Conservation (phyloP, 2,113 vertebrate genomes). For the Forbesichthys agassizii region DNA sequence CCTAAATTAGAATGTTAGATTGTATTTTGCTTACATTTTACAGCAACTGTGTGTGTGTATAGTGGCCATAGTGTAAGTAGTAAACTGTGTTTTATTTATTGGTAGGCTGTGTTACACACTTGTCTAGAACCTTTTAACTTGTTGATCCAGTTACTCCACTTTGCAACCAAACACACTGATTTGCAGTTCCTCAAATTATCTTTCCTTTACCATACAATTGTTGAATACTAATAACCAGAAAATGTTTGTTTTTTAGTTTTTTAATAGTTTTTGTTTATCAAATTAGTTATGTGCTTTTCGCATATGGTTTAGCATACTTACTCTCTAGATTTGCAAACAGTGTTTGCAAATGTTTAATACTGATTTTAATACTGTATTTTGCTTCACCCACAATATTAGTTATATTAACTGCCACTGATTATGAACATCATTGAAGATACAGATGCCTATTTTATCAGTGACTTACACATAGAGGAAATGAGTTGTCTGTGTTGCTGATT, state of each 20-base stretch:
- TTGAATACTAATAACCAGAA: too few species aligned
- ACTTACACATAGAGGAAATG: conserved; percentile 55
- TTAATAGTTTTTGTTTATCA: neutral
- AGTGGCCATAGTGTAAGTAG: neutral
- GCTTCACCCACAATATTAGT: neutral
- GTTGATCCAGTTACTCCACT: conserved; percentile 29
- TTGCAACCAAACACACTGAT: neutral
- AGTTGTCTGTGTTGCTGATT: conserved; percentile 52
- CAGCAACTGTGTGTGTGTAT: neutral
- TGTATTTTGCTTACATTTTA: neutral
- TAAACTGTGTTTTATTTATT: neutral
- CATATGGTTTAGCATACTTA: too few species aligned
- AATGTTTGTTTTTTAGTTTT: neutral
- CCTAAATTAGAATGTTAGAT: neutral
- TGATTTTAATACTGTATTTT: neutral
- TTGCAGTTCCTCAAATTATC: neutral
- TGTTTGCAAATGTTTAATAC: too few species aligned
- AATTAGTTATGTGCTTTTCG: neutral
- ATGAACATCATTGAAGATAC: neutral
- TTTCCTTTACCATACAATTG: neutral
- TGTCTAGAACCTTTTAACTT: conserved; percentile 9
- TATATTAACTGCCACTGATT: neutral
- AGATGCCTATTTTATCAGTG: conserved; percentile 14
- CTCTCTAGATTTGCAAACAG: too few species aligned
- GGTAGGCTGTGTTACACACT: neutral